Evolutionary conservation across 2,797 vertebrate species (phyloP), one percentile per base, ranked within the genome.

Genomic region (Coccyzus lansbergi): DNA sequence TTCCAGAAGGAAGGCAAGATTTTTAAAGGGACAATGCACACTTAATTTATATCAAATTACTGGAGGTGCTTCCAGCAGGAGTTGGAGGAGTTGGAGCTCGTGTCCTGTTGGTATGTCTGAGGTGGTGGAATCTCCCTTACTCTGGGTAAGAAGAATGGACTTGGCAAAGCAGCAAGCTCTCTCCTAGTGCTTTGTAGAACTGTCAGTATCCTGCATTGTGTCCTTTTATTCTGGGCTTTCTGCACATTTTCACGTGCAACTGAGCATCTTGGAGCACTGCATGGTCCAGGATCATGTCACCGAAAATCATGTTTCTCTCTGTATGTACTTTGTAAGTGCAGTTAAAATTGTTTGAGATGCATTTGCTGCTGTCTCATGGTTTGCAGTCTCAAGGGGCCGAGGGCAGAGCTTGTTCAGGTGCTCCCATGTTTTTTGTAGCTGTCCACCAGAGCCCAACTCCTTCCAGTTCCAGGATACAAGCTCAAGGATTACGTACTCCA

Each of bases 211-310:
- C 60, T 22, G 26, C 13, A 5, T 40, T 55, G 33, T 38, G 11
- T 24, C 52, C 18, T 48, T 40, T 18, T 20, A 59, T 1, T 1
- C 40, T 21, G 52, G 46, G 25, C 29, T 72, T 82, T 56, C 12
- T 8, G 0, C 19, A 1, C 26, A 16, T 15, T 74, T 64, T 55
- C 24, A 34, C 46, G 3, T 0, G 0, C 3, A 10, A 4, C 7
- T 11, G 46, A 59, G 20, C 24, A 4, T n/a, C 28, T n/a, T 40
- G 44, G 44, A 59, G 29, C 44, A 40, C 14, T 4, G 34, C 11
- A 5, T 3, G 9, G 34, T 9, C 44, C 29, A 34, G 53, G 18
- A 12, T 15, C 5, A 3, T 16, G 44, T 26, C 6, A 1, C 28
- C 33, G n/a, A 31, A 26, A 10, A 42, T 19, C 46, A 19, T 9